phyloP scores from a whole-genome alignment of 2,888 invertebrate species.

The Agelastica alni region DNA sequence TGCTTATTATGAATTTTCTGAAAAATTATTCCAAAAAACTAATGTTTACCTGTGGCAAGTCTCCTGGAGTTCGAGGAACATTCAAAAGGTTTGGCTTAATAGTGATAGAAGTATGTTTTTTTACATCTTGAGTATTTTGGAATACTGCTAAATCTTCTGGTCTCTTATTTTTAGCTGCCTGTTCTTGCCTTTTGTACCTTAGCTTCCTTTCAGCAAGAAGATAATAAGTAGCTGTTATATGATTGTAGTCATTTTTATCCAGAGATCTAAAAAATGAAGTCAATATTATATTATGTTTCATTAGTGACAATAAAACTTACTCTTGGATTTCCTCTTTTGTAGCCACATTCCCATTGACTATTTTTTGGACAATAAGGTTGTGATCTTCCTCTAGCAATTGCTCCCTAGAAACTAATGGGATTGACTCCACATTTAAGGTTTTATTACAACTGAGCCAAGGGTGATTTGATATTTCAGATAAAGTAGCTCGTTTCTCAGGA shows the following conservation, averaged over 20 bases:
- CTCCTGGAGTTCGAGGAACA: slow-evolving; percentile 71
- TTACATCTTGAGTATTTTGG: slow-evolving; percentile 44
- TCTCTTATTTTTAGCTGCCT: slow-evolving; percentile 55
- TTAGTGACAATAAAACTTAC: slow-evolving; percentile 62
- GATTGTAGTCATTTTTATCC: slow-evolving; percentile 95
- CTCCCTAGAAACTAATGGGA: slow-evolving; percentile 86
- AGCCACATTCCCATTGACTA: slow-evolving; percentile 95
- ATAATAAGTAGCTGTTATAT: slow-evolving; percentile 98
- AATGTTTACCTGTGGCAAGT: slow-evolving; percentile 68
- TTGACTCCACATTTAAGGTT: slow-evolving; percentile 60
- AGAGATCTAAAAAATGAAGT: slow-evolving; percentile 66
- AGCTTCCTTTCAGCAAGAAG: slow-evolving; percentile 92
- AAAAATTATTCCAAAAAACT: background rate
- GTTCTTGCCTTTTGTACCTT: slow-evolving; percentile 74
- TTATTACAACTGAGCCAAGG: slow-evolving; percentile 75
- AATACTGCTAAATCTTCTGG: slow-evolving; percentile 55
- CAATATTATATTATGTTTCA: too few relatives aligned
- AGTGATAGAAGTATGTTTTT: slow-evolving; percentile 44
- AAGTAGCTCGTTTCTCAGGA: slow-evolving; percentile 86
- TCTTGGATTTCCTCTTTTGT: slow-evolving; percentile 91
- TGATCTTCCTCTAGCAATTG: slow-evolving; percentile 92
- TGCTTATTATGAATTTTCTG: too few relatives aligned
- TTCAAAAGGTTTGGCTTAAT: slow-evolving; percentile 57
- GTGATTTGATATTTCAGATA: slow-evolving; percentile 86
- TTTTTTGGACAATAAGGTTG: slow-evolving; percentile 88